Evolutionary conservation across 2,797 vertebrate genomes (phyloP).

Genomic region (Paguma larvata): DNA sequence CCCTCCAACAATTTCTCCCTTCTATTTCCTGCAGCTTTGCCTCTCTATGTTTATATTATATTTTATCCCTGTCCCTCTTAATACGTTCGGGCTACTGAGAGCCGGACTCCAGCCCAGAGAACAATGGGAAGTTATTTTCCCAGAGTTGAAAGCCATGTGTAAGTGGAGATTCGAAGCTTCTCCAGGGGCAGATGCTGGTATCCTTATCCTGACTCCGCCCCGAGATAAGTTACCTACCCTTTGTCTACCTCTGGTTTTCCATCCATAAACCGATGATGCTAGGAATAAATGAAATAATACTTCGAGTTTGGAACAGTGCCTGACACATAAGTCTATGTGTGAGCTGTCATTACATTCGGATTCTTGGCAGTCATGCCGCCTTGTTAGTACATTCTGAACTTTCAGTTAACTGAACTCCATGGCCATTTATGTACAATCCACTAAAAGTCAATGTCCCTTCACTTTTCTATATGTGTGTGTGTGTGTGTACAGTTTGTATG

Average conservation of each 20-base stretch:
- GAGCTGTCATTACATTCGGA: neutral
- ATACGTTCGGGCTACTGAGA: neutral
- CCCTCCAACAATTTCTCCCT: neutral
- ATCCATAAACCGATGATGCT: neutral
- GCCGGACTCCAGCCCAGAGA: neutral
- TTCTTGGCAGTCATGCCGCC: neutral
- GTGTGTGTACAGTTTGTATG: neutral
- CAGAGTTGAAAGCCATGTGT: neutral
- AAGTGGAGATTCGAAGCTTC: neutral
- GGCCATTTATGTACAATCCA: neutral
- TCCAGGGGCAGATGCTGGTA: neutral
- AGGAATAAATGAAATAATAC: slow-evolving; percentile 43
- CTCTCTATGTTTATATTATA: neutral
- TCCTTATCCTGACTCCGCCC: neutral
- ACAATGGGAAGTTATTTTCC: neutral
- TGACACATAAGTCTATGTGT: neutral
- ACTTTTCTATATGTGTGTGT: neutral
- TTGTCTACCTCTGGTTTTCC: neutral
- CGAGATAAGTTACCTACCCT: neutral
- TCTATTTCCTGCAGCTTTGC: neutral
- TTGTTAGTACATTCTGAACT: slow-evolving; percentile 27
- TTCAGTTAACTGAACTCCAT: neutral
- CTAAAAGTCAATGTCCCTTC: neutral
- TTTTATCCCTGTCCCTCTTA: neutral
- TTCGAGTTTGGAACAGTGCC: slow-evolving; percentile 47